phyloP scores from a whole-genome alignment of 2,113 vertebrate species.

The Neopipo cinnamomea region DNA sequence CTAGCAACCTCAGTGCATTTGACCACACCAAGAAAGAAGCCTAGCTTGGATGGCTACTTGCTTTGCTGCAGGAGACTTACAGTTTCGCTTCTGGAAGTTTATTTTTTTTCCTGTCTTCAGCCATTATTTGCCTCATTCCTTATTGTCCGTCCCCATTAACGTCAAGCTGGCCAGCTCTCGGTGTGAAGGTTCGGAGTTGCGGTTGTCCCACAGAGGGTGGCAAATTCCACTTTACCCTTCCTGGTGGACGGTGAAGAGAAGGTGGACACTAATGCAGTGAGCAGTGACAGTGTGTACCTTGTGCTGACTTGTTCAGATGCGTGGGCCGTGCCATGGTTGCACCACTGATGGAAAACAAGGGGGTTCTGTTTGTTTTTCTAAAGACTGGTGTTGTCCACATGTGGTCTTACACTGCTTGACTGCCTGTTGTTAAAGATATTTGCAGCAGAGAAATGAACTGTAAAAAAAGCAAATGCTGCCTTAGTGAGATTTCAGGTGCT shows the following conservation, averaged over 20 bases:
- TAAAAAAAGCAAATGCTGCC: background rate
- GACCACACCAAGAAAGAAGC: background rate
- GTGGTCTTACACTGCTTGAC: background rate
- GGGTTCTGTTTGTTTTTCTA: background rate
- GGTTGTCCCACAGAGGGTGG: background rate
- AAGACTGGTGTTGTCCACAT: background rate
- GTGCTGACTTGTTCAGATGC: background rate
- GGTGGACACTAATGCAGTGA: background rate
- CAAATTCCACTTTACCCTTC: background rate
- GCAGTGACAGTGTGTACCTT: accelerated
- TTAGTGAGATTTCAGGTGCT: background rate
- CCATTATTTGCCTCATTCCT: background rate
- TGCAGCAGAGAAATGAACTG: background rate
- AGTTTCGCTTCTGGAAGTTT: background rate
- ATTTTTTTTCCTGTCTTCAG: background rate
- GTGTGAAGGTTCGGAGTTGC: background rate
- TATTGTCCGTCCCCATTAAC: background rate
- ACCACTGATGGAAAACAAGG: background rate
- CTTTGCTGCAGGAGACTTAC: background rate
- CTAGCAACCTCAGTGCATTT: background rate
- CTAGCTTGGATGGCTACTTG: background rate
- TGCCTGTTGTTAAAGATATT: background rate
- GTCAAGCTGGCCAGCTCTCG: background rate
- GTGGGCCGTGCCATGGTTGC: background rate
- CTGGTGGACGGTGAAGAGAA: background rate